Base-by-base conservation (phyloP, 1,140 invertebrate species). In the Tachypleus tridentatus region DNA sequence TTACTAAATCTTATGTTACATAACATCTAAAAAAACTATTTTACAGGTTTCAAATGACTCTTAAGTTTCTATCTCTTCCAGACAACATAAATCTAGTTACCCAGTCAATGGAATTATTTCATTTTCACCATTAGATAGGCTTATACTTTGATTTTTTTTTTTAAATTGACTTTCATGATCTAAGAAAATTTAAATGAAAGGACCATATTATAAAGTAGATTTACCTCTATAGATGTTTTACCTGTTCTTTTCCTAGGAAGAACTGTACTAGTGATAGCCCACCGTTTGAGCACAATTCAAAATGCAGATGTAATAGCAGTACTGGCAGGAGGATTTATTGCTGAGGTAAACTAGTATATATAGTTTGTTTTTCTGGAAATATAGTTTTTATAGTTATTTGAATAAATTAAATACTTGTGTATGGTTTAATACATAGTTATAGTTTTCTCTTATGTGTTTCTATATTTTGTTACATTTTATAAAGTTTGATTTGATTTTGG, bases 281-380 rank as follows among this genome's bases (percentile, higher is more conserved):
- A 95, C 76, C 78, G 93, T 58, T 78, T 95, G 52, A 93, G 89
- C 56, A 95, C 92, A 6, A 83, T 96, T 66, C 82, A 87, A 74
- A 86, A 89, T 77, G 91, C 92, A 10, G 87, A 95, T 75, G 72
- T 90, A 7, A 94, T 95, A 70, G 89, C 92, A 29, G 91, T 95
- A 3, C 76, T 95, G 47, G 82, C 86, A 67, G 82, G 87, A 72
- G 91, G 91, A 64, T 79, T 81, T 67, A 84, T 93, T 71, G 86
- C 86, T 5, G 89, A 93, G 82, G 88, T 91, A 77, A 71, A 70
- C 74, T 57, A 5, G 29, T 52, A 7, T 5, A 57, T 51, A 51
- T 61, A 51, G 11, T 29, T 3, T 49, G n/a, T 50, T 57, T 57
- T 4, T 57, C 52, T 29, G 49, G n/a, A 53, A 56, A 52, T 51